Evolutionary conservation across 2,113 vertebrate species (phyloP).

Genomic region (Fregata magnificens): DNA sequence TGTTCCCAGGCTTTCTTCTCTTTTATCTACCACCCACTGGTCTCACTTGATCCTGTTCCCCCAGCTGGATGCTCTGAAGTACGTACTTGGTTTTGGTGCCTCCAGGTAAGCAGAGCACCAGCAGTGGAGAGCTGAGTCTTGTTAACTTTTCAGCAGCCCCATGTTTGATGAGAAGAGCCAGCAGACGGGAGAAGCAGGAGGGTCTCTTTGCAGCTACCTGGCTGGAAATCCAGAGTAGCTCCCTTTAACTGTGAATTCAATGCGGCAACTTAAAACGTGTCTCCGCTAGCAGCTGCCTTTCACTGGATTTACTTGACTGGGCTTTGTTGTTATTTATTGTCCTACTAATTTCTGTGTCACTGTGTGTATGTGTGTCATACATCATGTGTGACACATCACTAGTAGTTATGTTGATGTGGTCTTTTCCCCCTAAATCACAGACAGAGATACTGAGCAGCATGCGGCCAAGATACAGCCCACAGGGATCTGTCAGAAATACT

Average conservation of each 20-base stretch:
- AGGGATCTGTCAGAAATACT: not conserved
- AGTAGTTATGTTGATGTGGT: not conserved
- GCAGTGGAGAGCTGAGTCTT: not conserved
- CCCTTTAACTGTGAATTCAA: not conserved
- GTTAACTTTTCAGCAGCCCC: not conserved
- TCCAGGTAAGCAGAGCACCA: not conserved
- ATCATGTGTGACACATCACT: not conserved
- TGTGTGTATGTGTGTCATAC: not conserved
- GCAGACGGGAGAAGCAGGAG: not conserved
- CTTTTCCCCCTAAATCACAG: not conserved
- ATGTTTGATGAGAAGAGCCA: not conserved
- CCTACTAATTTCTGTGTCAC: not conserved
- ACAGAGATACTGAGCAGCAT: not conserved
- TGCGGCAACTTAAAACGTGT: rapidly evolving
- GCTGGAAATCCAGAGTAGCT: not conserved
- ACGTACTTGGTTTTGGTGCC: not conserved
- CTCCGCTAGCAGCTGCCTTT: not conserved
- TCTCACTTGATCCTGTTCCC: not conserved
- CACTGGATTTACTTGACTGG: not conserved
- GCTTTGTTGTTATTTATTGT: not conserved
- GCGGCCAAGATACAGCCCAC: not conserved
- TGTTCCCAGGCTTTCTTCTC: not conserved
- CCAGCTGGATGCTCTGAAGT: not conserved
- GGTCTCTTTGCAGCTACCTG: not conserved
- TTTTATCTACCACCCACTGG: not conserved